These are phyloP conservation scores for Tetramorium parvispinum DNA, from an alignment of 1,140 invertebrate genomes.

Conservation along the genomic window DNA sequence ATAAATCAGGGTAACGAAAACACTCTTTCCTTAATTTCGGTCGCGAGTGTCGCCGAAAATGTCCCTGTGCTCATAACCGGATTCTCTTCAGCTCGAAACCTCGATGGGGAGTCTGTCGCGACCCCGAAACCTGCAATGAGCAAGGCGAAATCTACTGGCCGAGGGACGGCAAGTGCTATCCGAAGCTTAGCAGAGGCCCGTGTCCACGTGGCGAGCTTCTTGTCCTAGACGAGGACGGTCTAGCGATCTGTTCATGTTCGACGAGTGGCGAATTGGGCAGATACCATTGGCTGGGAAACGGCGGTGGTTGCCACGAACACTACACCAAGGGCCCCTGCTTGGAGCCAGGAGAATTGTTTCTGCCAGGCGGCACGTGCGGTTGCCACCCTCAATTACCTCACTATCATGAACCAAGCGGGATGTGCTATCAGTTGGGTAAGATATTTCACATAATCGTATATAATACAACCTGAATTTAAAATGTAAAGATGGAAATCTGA, in stretches of 20 bases:
- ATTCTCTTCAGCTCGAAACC: slow-evolving; percentile 72
- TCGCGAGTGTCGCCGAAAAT: background rate
- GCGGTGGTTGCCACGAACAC: slow-evolving; percentile 91
- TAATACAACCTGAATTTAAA: background rate
- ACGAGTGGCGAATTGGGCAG: slow-evolving; percentile 82
- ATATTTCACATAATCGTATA: background rate
- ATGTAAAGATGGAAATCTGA: background rate
- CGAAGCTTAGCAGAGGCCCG: slow-evolving; percentile 89
- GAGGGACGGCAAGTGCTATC: slow-evolving; percentile 90
- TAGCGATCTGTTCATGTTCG: slow-evolving; percentile 88
- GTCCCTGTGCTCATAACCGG: background rate
- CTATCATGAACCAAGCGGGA: slow-evolving; percentile 88
- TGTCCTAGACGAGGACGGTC: slow-evolving; percentile 86
- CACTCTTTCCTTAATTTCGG: background rate
- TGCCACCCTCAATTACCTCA: slow-evolving; percentile 90
- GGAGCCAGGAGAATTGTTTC: slow-evolving; percentile 90
- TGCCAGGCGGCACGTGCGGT: slow-evolving; percentile 90
- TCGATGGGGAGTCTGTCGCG: slow-evolving; percentile 90
- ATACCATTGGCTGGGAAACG: slow-evolving; percentile 85
- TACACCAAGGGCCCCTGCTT: slow-evolving; percentile 92
- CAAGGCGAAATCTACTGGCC: slow-evolving; percentile 90
- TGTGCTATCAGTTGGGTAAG: slow-evolving; percentile 91
- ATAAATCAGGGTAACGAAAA: slow-evolving; percentile 74
- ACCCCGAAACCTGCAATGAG: slow-evolving; percentile 87
- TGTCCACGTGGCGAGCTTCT: slow-evolving; percentile 91